Evolutionary conservation across 1,140 invertebrate genomes (phyloP), one percentile per base, ranked within the genome.

Genomic region (Drosophila tsacasi): DNA sequence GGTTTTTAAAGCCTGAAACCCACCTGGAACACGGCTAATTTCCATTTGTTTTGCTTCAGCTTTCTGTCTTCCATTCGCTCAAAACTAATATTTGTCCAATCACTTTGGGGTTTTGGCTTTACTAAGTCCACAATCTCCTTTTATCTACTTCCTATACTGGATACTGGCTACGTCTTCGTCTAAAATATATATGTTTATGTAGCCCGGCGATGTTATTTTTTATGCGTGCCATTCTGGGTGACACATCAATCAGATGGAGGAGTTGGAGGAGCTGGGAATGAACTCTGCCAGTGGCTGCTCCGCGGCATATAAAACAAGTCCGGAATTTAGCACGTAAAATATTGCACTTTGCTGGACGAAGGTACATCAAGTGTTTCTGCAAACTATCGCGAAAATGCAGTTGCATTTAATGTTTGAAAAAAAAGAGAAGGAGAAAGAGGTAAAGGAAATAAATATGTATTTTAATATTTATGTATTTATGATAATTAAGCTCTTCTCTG

Each of bases 1-100:
- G 50, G 67, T 60, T 72, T 72, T 73, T 73, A 73, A 73, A 73
- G 67, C 67, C 55, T 3, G 21, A 17, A 55, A 55, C 67, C 44
- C 54, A 35, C 37, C 44, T 73, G 54, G 44, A 60, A 30, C 32
- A 10, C 35, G 21, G 67, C 54, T 72, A 73, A 72, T 73, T 58
- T 73, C 27, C 66, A 71, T 73, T 73, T 73, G 44, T 42, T 69
- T 49, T 71, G 52, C 44, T 35, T 49, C 66, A 37, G 40, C 49
- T 60, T 72, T 35, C 13, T 13, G 13, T 23, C 52, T 40, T 60
- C 5, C 30, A 19, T 39, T 63, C 32, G 30, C 15, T 30, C n/a
- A 25, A 44, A 74, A 52, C 52, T 57, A 71, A 71, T 47, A 47
- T 71, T 69, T 71, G 32, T 44, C 9, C 5, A 59, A 35, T 47